Evolutionary conservation across 1,140 invertebrate species (phyloP).

Genomic region (Octopus bimaculoides): DNA sequence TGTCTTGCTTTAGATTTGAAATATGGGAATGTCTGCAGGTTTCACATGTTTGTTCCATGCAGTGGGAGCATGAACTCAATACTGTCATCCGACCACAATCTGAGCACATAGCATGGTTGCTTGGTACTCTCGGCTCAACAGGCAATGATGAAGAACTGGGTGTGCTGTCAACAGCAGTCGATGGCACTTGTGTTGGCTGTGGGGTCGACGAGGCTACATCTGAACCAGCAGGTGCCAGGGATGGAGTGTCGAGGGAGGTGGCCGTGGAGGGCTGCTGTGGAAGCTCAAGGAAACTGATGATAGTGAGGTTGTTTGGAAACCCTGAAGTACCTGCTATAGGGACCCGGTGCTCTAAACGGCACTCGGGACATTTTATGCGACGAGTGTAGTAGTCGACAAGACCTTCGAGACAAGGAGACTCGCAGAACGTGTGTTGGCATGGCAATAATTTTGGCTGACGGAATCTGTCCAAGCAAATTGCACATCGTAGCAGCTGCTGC

Average conservation of each 20-base stretch:
- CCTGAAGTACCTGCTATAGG: slow-evolving; percentile 60
- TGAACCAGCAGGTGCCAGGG: not conserved
- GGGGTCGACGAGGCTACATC: slow-evolving; percentile 65
- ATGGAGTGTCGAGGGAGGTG: slow-evolving; percentile 71
- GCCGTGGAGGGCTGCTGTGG: slow-evolving; percentile 89
- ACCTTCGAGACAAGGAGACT: slow-evolving; percentile 69
- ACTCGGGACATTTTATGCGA: slow-evolving; percentile 97
- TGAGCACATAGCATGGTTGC: slow-evolving; percentile 31
- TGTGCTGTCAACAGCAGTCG: not conserved
- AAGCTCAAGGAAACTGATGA: slow-evolving; percentile 47
- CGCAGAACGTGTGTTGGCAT: slow-evolving; percentile 99
- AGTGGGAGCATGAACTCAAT: slow-evolving; percentile 84
- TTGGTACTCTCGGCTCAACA: slow-evolving; percentile 13
- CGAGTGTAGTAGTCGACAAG: slow-evolving; percentile 46
- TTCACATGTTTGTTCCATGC: slow-evolving; percentile 87
- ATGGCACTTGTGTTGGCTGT: slow-evolving; percentile 44
- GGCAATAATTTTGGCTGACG: slow-evolving; percentile 95
- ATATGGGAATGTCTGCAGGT: slow-evolving; percentile 90
- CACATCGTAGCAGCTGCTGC: slow-evolving; percentile 95
- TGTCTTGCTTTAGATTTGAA: slow-evolving; percentile 92
- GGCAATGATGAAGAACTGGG: slow-evolving; percentile 5
- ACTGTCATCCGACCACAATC: slow-evolving; percentile 91
- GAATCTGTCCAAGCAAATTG: slow-evolving; percentile 96
- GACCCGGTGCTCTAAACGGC: slow-evolving; percentile 93
- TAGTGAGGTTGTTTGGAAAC: slow-evolving; percentile 47